Percentiles rank a stretch among this genome's conserved stretches.
Conservation (phyloP, 2,797 vertebrate genomes). For the Acrossocheilus fasciatus region DNA sequence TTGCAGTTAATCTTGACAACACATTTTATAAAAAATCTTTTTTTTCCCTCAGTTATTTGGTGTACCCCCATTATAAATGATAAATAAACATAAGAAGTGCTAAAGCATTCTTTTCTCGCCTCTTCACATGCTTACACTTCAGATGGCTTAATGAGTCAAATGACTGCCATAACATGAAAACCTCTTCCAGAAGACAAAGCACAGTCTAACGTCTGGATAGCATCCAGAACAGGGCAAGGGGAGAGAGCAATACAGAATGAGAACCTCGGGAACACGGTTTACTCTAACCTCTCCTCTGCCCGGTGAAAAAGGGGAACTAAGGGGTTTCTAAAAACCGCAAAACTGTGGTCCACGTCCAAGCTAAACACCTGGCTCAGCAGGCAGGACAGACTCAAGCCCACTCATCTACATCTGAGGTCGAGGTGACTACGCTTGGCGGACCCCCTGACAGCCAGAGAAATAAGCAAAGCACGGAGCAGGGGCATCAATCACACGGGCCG, state of each 20-base stretch:
- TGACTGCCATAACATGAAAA: conserved; percentile 24
- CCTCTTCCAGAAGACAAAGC: conserved; percentile 39
- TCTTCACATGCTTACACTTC: conserved; percentile 24
- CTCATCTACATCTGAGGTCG: conserved; percentile 38
- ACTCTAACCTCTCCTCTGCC: conserved; percentile 52
- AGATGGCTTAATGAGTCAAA: conserved; percentile 27
- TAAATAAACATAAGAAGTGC: background rate
- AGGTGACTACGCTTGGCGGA: conserved; percentile 59
- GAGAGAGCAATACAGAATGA: conserved; percentile 46
- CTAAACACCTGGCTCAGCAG: conserved; percentile 68
- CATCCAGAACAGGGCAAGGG: conserved; percentile 42
- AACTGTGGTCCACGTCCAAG: conserved; percentile 63
- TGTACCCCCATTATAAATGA: background rate
- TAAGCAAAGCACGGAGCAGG: conserved; percentile 34
- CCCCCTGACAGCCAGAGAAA: conserved; percentile 47
- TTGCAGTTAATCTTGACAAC: background rate
- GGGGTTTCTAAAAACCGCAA: conserved; percentile 65
- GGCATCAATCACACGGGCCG: conserved; percentile 46
- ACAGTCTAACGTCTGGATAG: conserved; percentile 43
- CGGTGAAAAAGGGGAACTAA: conserved; percentile 59
- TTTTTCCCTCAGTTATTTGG: background rate
- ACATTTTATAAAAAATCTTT: background rate
- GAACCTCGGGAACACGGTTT: conserved; percentile 42
- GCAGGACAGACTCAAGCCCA: conserved; percentile 45
- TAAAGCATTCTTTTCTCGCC: background rate